These are phyloP conservation scores for Acrossocheilus fasciatus DNA, from an alignment of 2,797 vertebrate genomes.

Conservation along the genomic window DNA sequence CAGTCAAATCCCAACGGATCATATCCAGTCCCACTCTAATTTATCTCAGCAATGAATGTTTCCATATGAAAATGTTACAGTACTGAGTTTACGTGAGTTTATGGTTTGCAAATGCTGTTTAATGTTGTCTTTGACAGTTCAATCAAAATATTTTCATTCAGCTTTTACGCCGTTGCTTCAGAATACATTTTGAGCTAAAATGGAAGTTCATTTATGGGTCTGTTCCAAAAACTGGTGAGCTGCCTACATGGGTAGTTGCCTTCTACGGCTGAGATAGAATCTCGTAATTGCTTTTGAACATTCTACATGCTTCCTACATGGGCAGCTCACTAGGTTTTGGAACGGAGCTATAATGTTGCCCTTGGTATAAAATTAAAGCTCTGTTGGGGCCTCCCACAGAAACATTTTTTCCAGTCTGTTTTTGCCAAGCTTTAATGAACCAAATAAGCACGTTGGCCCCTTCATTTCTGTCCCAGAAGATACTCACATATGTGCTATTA, in stretches of 20 bases:
- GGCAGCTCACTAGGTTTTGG: constrained; percentile 7
- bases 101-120: not conserved
- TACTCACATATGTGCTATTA: not conserved
- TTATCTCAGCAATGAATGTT: not conserved
- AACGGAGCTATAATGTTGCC: constrained; percentile 21
- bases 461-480: constrained; percentile 30
- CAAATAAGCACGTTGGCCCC: constrained; percentile 25
- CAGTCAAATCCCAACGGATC: not conserved
- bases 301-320: constrained; percentile 13
- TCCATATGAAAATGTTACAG: not conserved
- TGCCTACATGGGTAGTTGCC: not conserved
- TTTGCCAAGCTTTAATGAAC: constrained; percentile 44
- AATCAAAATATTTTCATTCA: not conserved
- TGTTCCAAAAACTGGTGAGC: not conserved
- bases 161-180: not conserved
- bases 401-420: constrained; percentile 16
- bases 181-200: constrained; percentile 8
- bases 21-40: not conserved
- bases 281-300: not conserved
- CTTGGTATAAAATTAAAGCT: constrained; percentile 43
- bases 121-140: not conserved
- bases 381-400: constrained; percentile 38
- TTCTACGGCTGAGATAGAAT: not conserved
- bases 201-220: not conserved
- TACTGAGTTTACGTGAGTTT: not conserved